phyloP scores from a whole-genome alignment of 1,140 invertebrate species.

The Heliconius nattereri region DNA sequence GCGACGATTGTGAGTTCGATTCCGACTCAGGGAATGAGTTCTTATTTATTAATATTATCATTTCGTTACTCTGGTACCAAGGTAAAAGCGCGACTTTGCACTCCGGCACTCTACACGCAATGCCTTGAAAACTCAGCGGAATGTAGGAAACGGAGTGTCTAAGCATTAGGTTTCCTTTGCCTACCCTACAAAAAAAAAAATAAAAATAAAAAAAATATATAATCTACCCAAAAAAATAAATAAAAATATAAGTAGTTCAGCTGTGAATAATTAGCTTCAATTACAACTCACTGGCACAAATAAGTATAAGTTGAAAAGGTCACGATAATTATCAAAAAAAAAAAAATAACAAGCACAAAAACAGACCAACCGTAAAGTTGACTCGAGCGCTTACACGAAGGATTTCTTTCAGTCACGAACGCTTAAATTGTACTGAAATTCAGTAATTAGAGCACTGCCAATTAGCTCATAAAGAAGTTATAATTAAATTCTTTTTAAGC shows the following conservation, averaged over 20 bases:
- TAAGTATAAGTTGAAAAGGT: conserved; percentile 8
- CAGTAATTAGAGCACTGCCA: conserved; percentile 25
- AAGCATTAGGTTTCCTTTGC: too few species aligned
- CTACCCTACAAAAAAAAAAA: background rate
- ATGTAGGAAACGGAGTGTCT: too few species aligned
- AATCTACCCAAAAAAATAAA: background rate
- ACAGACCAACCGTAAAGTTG: conserved; percentile 17
- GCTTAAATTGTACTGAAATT: conserved; percentile 22
- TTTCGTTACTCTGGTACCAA: too few species aligned
- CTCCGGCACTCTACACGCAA: too few species aligned
- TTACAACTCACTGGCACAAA: background rate
- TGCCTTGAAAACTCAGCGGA: too few species aligned
- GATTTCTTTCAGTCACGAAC: conserved; percentile 24
- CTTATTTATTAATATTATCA: too few species aligned
- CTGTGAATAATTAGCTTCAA: background rate
- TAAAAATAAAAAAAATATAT: conserved; percentile 1
- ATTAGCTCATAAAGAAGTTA: conserved; percentile 26
- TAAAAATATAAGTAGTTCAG: background rate
- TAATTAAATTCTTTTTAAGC: conserved; percentile 15
- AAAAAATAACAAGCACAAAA: background rate
- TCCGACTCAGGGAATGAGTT: too few species aligned
- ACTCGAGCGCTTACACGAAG: conserved; percentile 24
- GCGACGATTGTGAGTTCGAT: too few species aligned
- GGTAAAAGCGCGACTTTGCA: too few species aligned
- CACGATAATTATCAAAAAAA: conserved; percentile 20